Conservation (phyloP, 2,797 vertebrate species). For the Rhadinocentrus ornatus region DNA sequence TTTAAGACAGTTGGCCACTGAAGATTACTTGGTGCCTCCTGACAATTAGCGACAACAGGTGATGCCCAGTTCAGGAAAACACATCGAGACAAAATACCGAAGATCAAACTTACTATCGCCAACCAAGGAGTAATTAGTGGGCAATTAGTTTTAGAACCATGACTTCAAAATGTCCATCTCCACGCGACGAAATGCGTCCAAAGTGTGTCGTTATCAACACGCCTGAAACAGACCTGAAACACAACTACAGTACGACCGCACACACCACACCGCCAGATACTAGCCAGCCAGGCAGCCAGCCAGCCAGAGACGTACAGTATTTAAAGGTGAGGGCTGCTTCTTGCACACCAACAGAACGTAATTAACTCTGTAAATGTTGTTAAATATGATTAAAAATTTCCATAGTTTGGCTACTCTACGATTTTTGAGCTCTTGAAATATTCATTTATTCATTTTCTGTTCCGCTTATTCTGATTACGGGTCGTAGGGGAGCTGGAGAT, state of each 20-base stretch:
- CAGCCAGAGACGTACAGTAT: conserved; percentile 76
- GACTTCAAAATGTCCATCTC: conserved; percentile 82
- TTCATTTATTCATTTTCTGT: too few relatives aligned
- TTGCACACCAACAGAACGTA: too few relatives aligned
- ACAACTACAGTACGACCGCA: conserved; percentile 81
- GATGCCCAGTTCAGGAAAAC: conserved; percentile 74
- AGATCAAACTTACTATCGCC: conserved; percentile 79
- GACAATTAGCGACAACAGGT: conserved; percentile 79
- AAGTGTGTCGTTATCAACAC: conserved; percentile 75
- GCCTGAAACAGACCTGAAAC: conserved; percentile 76
- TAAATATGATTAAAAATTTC: too few relatives aligned
- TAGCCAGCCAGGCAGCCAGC: conserved; percentile 56
- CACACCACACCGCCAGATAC: conserved; percentile 70
- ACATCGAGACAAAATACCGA: conserved; percentile 71
- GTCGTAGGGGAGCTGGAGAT: too few relatives aligned
- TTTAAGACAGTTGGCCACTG: conserved; percentile 50
- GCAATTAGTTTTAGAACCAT: conserved; percentile 80
- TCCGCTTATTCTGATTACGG: too few relatives aligned
- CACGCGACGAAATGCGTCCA: conserved; percentile 74
- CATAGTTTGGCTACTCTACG: conserved; percentile 56
- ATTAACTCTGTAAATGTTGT: too few relatives aligned
- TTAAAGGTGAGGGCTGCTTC: conserved; percentile 78
- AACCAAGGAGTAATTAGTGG: conserved; percentile 74
- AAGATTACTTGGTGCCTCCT: conserved; percentile 60
- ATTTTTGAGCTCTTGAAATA: too few relatives aligned